Evolutionary conservation across 2,888 invertebrate genomes (phyloP), one percentile per base, ranked within the genome.

Genomic region (Agonum fuliginosum): DNA sequence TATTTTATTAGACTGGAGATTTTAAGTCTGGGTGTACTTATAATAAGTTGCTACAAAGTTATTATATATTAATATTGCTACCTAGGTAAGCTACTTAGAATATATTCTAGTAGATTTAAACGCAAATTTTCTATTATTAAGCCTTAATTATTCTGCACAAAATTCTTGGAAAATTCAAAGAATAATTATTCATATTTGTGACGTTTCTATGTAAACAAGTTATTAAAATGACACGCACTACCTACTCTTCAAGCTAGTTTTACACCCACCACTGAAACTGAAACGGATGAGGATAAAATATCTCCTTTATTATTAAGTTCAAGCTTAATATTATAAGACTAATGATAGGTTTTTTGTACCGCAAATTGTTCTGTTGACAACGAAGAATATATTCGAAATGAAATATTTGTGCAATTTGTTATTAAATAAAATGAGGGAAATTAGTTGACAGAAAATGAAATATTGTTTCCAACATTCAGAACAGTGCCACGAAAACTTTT

Each of bases 401-500:
- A 54, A 54, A 54, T 54, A 54, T 54, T 24, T 54, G 3, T 6
- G 54, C 12, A 54, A 54, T 54, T 54, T 54, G 54, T 54, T 54
- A 54, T 54, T 54, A 54, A 54, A 54, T 54, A 54, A 54, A 54
- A 24, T 54, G 24, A 3, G 24, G 51, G 20, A 51, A 51, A 51
- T 51, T 51, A 12, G 54, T 22, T 54, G 54, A 54, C 54, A 22
- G 22, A n/a, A 48, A 24, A 54, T 54, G 24, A 54, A 54, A 54
- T 54, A 54, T 54, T 20, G 12, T 54, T 24, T 54, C 24, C 20
- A 22, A 20, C 10, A 20, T 37, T n/a, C 20, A 48, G 5, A 37
- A 51, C 51, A 24, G 24, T 54, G 22, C 22, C 12, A 8, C 8
- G 19, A 8, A 51, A 51, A 51, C 51, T 51, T 51, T 51, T 51